Evolutionary conservation across 1,140 invertebrate genomes (phyloP), one percentile per base, ranked within the genome.

Genomic region (Chironomus tepperi): DNA sequence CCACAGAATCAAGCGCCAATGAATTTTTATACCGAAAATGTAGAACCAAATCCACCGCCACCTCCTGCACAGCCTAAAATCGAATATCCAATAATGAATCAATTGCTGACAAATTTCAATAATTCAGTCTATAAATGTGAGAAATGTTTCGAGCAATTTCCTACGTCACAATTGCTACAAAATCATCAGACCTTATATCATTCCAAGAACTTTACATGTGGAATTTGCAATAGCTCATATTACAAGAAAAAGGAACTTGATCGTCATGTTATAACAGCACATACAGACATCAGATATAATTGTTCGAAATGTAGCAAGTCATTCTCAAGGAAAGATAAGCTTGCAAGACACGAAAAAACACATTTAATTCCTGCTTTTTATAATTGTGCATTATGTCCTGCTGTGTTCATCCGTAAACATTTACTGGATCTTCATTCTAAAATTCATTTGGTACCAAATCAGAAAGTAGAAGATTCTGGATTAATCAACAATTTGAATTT

Each of bases 291-390:
- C 79, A 84, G 87, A 6, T 89, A 88, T 76, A 84, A 85, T 43
- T 90, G 89, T 78, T 84, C 80, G 73, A 83, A 85, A 73, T 90
- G 89, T 80, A 84, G 86, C 74, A 88, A 88, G 77, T 85, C 86
- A 74, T 90, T 90, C 77, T 87, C 85, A 34, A 84, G 86, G 16
- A 88, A 88, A 76, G 88, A 90, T 77, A 89, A 89, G 79, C 79
- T 90, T 75, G 85, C 88, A 18, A 84, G 88, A 18, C 89, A 90
- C 80, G 85, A 87, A 78, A 78, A 86, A 74, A 87, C 86, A 76
- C 87, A 87, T 76, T 21, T 70, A 19, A 79, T 79, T 73, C 78
- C 77, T 0, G 87, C 87, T 74, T 85, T 84, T 75, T 86, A 84
- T 79, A 83, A 84, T 64, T 88, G 87, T 76, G 81, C 84, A 67